Percentiles rank a stretch among this genome's conserved stretches.
phyloP scores from a whole-genome alignment of 2,113 vertebrate genomes.

The Podocnemis expansa region DNA sequence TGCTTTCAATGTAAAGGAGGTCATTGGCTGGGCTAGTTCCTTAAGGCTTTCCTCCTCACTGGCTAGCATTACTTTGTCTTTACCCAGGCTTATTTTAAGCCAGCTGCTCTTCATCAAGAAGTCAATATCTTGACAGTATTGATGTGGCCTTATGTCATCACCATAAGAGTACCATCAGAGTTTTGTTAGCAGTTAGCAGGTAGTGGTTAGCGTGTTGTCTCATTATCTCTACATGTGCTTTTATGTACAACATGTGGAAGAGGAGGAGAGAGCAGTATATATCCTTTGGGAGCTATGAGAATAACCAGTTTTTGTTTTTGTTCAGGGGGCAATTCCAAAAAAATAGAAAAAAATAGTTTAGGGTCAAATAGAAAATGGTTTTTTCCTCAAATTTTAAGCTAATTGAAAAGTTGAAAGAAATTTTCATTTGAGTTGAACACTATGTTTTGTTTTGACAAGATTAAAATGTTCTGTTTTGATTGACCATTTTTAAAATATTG shows the following conservation, averaged over 20 bases:
- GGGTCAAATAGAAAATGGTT: background rate
- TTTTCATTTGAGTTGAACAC: background rate
- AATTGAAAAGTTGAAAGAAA: background rate
- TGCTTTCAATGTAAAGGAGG: background rate
- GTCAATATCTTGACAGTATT: too few species aligned
- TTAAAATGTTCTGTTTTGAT: background rate
- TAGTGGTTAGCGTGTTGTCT: background rate
- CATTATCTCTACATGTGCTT: background rate
- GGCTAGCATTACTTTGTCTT: background rate
- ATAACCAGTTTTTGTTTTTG: background rate
- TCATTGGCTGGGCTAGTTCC: fast-evolving
- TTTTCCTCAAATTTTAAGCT: background rate
- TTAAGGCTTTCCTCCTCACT: background rate
- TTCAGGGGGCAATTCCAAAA: background rate
- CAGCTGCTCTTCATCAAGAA: background rate
- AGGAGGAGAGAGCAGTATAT: background rate
- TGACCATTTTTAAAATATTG: background rate
- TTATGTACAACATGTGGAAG: fast-evolving
- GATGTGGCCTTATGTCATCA: background rate
- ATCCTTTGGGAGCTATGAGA: background rate
- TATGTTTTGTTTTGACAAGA: background rate
- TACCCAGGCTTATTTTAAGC: background rate
- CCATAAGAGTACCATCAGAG: fast-evolving
- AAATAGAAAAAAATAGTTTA: background rate
- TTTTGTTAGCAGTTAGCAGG: background rate